These are phyloP conservation scores for Agrotis segetum DNA, from an alignment of 2,888 invertebrate genomes.

Conservation along the genomic window DNA sequence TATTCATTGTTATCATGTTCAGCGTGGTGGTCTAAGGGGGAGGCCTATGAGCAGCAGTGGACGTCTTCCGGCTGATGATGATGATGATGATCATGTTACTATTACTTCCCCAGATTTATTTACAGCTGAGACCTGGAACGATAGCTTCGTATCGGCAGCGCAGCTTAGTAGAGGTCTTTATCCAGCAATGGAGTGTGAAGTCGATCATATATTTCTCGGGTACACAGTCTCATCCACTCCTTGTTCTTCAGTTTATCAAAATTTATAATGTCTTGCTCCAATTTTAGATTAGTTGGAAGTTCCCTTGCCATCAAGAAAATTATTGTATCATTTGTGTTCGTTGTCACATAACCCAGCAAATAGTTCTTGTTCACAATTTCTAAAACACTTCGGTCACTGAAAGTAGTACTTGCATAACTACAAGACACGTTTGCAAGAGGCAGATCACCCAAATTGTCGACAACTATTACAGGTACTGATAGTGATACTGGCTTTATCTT, in stretches of 20 bases:
- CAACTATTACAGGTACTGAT: slow-evolving; percentile 16
- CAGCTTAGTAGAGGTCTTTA: neutral
- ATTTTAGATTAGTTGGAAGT: slow-evolving; percentile 24
- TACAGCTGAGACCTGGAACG: neutral
- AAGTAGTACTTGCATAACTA: neutral
- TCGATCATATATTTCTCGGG: slow-evolving; percentile 32
- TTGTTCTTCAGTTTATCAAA: slow-evolving; percentile 28
- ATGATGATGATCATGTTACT: neutral
- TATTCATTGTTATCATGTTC: no score
- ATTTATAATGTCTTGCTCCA: slow-evolving; percentile 27
- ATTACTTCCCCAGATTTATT: neutral
- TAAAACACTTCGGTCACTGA: slow-evolving; percentile 22
- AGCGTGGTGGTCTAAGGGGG: no score
- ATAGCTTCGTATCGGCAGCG: neutral
- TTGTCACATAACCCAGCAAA: slow-evolving; percentile 8
- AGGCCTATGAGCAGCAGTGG: no score
- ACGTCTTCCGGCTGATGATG: no score
- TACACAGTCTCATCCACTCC: slow-evolving; percentile 33
- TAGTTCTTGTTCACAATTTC: slow-evolving; percentile 38
- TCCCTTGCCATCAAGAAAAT: slow-evolving; percentile 30
- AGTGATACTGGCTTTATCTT: neutral
- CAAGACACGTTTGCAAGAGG: slow-evolving; percentile 16
- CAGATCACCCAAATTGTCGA: slow-evolving; percentile 6
- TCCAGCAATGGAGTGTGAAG: neutral
- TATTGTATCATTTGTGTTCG: neutral